Conservation (phyloP, 2,888 invertebrate species). For the Biston stratarius region DNA sequence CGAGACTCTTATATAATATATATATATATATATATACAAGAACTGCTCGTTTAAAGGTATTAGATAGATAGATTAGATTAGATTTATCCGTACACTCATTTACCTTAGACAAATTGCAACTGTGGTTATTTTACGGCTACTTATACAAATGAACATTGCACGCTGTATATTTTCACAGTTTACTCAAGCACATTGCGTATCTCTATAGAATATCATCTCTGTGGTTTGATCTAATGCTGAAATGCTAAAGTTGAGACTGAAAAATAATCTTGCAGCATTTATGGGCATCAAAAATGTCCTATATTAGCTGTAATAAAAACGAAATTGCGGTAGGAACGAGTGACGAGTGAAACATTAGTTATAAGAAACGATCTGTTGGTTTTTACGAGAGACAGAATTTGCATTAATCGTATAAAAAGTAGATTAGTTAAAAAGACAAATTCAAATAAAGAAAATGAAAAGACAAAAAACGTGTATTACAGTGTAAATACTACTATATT, state of each 20-base stretch:
- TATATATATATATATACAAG: too few species aligned
- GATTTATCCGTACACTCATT: too few species aligned
- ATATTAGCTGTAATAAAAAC: conserved; percentile 22
- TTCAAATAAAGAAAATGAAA: conserved; percentile 46
- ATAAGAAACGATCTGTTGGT: conserved; percentile 51
- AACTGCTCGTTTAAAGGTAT: too few species aligned
- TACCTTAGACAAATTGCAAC: too few species aligned
- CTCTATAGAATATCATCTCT: too few species aligned
- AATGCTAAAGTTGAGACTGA: conserved; percentile 15
- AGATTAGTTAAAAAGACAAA: conserved; percentile 54
- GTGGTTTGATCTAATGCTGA: not conserved
- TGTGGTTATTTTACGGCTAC: too few species aligned
- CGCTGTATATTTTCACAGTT: too few species aligned
- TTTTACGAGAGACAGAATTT: conserved; percentile 56
- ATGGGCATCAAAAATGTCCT: conserved; percentile 13
- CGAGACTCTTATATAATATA: too few species aligned
- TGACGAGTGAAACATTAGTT: conserved; percentile 39
- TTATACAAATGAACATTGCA: too few species aligned
- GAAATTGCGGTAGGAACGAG: conserved; percentile 34
- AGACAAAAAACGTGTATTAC: conserved; percentile 50
- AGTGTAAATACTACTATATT: conserved; percentile 51
- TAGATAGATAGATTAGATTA: too few species aligned
- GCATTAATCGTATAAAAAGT: conserved; percentile 58
- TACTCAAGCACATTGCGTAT: too few species aligned
- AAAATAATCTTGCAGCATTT: conserved; percentile 32